Percentiles rank a stretch among this genome's conserved stretches.
These are phyloP conservation scores for Ceriagrion tenellum DNA, from an alignment of 2,888 invertebrate species.

Conservation along the genomic window DNA sequence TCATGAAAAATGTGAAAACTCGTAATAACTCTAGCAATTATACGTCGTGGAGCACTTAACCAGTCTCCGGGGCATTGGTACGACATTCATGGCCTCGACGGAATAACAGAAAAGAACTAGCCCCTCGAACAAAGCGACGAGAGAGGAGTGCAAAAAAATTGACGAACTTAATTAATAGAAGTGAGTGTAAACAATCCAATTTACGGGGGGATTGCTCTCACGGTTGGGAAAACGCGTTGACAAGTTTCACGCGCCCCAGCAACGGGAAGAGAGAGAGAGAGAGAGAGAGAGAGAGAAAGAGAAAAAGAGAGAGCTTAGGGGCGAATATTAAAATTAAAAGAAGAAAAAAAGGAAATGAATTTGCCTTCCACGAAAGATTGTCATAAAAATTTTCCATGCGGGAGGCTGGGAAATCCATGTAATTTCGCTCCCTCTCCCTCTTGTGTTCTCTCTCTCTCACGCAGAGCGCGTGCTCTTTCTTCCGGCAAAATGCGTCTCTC, in stretches of 20 bases:
- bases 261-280: background rate
- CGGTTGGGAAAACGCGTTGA: background rate
- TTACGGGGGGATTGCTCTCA: background rate
- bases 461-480: conserved; percentile 14
- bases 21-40: no score
- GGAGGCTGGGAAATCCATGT: background rate
- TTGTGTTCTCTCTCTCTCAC: background rate
- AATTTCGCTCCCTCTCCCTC: background rate
- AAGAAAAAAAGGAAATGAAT: background rate
- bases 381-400: background rate
- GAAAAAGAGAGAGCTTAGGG: no score
- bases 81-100: background rate
- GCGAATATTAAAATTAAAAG: no score
- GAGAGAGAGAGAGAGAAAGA: background rate
- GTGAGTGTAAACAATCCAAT: background rate
- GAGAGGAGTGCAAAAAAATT: background rate
- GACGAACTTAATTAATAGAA: background rate
- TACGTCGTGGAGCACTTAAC: no score
- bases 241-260: background rate
- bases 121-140: background rate
- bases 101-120: background rate
- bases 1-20: no score
- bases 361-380: background rate
- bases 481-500: background rate
- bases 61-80: background rate